These are phyloP conservation scores for Dermochelys coriacea DNA, from an alignment of 2,797 vertebrate genomes.

Conservation along the genomic window DNA sequence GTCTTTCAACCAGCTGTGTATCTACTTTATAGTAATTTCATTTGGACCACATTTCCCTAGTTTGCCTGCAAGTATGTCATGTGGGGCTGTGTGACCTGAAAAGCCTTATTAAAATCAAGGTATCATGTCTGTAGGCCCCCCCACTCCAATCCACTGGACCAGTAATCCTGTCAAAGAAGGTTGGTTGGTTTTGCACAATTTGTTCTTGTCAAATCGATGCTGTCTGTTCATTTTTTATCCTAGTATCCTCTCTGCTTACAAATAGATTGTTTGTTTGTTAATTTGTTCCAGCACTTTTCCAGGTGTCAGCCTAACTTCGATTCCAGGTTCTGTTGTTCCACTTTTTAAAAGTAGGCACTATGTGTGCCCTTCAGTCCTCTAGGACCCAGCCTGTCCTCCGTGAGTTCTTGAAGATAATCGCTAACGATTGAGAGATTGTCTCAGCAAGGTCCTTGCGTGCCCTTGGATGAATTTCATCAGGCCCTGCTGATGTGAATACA, in stretches of 20 bases:
- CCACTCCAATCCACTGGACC: too few species aligned
- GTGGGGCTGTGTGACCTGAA: background rate
- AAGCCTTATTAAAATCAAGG: background rate
- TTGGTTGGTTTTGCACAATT: background rate
- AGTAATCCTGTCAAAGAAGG: background rate
- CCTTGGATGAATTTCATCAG: background rate
- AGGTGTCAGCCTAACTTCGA: background rate
- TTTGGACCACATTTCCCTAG: background rate
- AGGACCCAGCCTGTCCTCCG: background rate
- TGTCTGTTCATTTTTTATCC: background rate
- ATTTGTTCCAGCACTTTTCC: too few species aligned
- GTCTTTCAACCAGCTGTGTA: background rate
- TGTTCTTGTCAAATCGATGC: background rate
- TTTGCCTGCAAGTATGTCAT: background rate
- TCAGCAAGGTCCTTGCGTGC: background rate
- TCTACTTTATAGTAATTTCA: background rate
- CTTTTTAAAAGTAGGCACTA: background rate
- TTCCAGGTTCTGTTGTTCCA: background rate
- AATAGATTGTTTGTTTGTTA: background rate
- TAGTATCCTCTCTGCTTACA: background rate
- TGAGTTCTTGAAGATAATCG: background rate
- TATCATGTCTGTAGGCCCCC: background rate
- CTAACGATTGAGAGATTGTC: background rate
- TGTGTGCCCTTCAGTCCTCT: background rate
- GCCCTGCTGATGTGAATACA: background rate